Base-by-base conservation (phyloP, 2,797 vertebrate genomes). In the Malurus splendens region DNA sequence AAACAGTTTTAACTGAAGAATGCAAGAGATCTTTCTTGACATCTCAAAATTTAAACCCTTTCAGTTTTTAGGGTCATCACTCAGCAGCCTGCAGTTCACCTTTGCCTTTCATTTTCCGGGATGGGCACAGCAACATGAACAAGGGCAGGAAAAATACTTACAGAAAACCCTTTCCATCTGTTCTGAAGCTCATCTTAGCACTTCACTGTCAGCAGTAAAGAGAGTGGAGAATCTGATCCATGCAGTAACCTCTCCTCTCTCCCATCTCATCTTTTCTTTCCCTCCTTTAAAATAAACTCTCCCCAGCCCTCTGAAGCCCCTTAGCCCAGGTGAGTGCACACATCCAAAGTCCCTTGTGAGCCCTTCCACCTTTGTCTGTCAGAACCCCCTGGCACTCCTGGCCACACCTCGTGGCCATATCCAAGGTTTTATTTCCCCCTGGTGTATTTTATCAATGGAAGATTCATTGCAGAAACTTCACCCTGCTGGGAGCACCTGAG, bases 391-490 rank as follows among this genome's bases (percentile, higher is more conserved):
- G 4, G 1, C 23, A 50, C 16, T 75, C 62, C 56, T 38, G 44
- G 36, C 48, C 36, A 55, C 1, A 0, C 42, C 55, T 25, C 36
- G 23, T 32, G 47, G 47, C 20, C 55, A 24, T 0, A 25, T 1
- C 51, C 13, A 66, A 39, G 52, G 10, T 65, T 38, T 44, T 30
- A 20, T 80, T 87, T 51, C 17, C 64, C 54, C 38, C 27, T 36
- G 36, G 2, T 1, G 2, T 14, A 38, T 33, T 66, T 59, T n/a
- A 8, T 62, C 70, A 83, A 12, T 33, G 39, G 48, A 75, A 56
- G 41, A 75, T 62, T 73, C 33, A 14, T 7, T 44, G 39, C 32
- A 66, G 33, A 73, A 77, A 7, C 32, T 27, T 32, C 19, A 25
- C 6, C 47, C 33, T 38, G 10, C 48, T 59, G 25, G 72, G 48